Conservation (phyloP, 2,797 vertebrate species). For the Hyperoplus lanceolatus region DNA sequence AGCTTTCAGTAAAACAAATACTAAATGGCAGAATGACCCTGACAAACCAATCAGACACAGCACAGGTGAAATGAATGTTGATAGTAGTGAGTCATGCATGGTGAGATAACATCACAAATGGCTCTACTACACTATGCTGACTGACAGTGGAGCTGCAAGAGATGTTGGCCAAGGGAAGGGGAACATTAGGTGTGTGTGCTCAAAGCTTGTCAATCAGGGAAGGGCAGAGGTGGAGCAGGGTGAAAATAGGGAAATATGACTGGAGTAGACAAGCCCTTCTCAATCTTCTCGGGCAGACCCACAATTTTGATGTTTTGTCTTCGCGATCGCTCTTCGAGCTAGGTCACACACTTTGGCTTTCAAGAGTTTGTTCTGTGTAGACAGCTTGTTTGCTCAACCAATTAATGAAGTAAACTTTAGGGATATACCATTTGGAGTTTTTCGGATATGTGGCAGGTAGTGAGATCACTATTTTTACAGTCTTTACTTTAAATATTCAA, state of each 20-base stretch:
- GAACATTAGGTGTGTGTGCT: slow-evolving; percentile 29
- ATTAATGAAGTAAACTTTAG: slow-evolving; percentile 18
- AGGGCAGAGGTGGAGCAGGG: slow-evolving; percentile 14
- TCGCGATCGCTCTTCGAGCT: too few relatives aligned
- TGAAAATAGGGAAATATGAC: slow-evolving; percentile 14
- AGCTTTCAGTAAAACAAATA: slow-evolving; percentile 38
- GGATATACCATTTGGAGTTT: slow-evolving; percentile 17
- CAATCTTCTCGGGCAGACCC: too few relatives aligned
- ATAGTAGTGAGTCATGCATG: slow-evolving; percentile 60
- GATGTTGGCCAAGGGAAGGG: slow-evolving; percentile 7
- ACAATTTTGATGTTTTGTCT: too few relatives aligned
- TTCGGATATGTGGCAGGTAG: slow-evolving; percentile 32
- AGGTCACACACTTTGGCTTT: too few relatives aligned
- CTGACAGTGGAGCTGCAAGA: slow-evolving; percentile 31
- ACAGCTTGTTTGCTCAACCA: slow-evolving; percentile 5
- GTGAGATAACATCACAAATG: slow-evolving; percentile 55
- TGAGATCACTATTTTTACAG: slow-evolving; percentile 40
- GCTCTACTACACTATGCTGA: slow-evolving; percentile 20
- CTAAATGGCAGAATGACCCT: slow-evolving; percentile 38
- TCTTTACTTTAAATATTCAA: slow-evolving; percentile 14
- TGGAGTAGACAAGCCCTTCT: too few relatives aligned
- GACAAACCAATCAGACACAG: slow-evolving; percentile 62
- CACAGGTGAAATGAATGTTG: slow-evolving; percentile 56
- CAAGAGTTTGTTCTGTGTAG: too few relatives aligned
- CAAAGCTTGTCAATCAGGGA: slow-evolving; percentile 33